A percentile compares a stretch with the other conserved stretches of the same genome.
These are phyloP conservation scores for Siderastrea siderea DNA, from an alignment of 92 coral and sea anemone species.

Conservation along the genomic window DNA sequence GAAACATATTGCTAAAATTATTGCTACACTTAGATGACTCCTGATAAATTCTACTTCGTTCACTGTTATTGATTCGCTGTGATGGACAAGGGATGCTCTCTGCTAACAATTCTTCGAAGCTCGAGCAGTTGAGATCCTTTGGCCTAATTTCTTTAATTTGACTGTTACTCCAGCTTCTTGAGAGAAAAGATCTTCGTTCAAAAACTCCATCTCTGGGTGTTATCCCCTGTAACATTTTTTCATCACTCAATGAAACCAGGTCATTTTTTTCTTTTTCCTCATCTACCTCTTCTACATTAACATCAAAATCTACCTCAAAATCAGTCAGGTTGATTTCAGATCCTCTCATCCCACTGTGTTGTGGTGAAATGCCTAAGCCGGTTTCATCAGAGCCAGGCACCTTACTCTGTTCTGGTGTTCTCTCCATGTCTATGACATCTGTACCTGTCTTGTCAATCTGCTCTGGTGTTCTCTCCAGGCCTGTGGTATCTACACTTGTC, in stretches of 20 bases:
- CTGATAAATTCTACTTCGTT: neutral
- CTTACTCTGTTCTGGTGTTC: too few species aligned
- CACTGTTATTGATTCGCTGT: neutral
- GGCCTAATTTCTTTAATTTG: constrained; percentile 3
- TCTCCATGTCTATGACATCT: too few species aligned
- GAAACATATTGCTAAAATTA: neutral
- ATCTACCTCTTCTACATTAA: neutral
- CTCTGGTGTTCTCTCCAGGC: too few species aligned
- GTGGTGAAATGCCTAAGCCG: too few species aligned
- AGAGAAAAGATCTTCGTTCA: neutral
- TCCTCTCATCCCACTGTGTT: too few species aligned
- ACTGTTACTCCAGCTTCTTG: constrained; percentile 8
- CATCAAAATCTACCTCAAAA: neutral
- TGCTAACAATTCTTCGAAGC: neutral
- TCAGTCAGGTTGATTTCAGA: too few species aligned
- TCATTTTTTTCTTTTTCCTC: neutral
- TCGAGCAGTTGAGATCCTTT: neutral
- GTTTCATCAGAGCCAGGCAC: too few species aligned
- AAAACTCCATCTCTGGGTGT: neutral
- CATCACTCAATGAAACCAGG: neutral
- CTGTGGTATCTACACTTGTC: too few species aligned
- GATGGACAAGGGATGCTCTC: neutral
- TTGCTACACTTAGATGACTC: neutral
- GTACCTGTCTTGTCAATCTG: too few species aligned
- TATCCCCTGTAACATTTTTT: neutral